Evolutionary conservation across 2,888 invertebrate species (phyloP), one percentile per base, ranked within the genome.

Genomic region (Dendrolimus pini): DNA sequence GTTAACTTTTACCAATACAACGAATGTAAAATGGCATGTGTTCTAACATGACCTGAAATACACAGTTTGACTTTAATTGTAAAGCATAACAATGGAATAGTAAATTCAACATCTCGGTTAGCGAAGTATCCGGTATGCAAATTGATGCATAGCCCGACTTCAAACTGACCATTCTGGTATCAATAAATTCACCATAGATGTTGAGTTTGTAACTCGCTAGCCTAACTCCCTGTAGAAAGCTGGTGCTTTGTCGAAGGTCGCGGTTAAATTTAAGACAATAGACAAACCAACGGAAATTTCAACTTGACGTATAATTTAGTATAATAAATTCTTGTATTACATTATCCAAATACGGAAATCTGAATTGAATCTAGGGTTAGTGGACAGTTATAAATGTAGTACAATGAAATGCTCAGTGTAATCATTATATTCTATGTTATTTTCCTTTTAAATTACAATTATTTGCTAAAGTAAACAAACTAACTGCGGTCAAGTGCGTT

Each of bases 161-260:
- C 47, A 12, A 47, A 47, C 47, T 47, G 47, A 47, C 47, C 47
- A 47, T 47, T 9, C 47, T 12, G 6, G 47, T 47, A 47, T 12
- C 47, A 47, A 54, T 80, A 77, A 75, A 79, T 81, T 75, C 72
- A 63, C 71, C 69, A 69, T 67, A 78, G 65, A 71, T 69, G 75
- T 71, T 74, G 74, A 71, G 66, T 68, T 70, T 69, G 71, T 66
- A 72, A 75, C 75, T 70, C 65, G 69, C 70, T 72, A 70, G 72
- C 69, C 69, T 74, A 61, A 68, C 64, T 70, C 65, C 67, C 58
- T 70, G 70, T 54, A 41, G 69, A 71, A 73, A 71, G 68, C 68
- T 65, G 63, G 57, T 56, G 58, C 58, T 61, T 68, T 66, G 30
- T 30, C 30, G 30, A 30, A 30, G 30, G 30, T 30, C 47, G 12